Base-by-base conservation (phyloP, 2,113 vertebrate species). In the Eretmodus cyanostictus region DNA sequence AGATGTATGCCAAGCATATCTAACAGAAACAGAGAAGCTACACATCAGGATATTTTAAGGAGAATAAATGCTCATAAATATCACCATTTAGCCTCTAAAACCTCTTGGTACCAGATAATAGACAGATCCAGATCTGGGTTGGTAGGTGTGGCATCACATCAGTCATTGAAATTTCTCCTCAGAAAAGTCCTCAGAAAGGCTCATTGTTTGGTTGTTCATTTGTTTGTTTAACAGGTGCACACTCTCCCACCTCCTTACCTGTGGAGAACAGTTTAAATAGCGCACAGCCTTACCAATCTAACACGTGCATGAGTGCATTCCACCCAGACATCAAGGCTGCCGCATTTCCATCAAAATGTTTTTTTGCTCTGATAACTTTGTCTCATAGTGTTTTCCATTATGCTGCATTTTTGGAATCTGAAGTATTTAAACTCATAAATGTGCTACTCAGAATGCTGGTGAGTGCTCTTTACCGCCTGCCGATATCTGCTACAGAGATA, bases 11-110 rank as follows among this genome's bases (percentile, higher is more conserved):
- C 87, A 85, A 85, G 57, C 63, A 93, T 19, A 54, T 85, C 57
- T 84, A 76, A 90, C 80, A 81, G 51, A 55, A 93, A 88, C 86
- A 85, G 63, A 85, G 80, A 87, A 66, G 73, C 88, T 71, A 86
- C 78, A 87, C 51, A 84, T 79, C 81, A 90, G 85, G 40, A 84
- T 38, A 29, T 78, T 51, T 66, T 87, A 1, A 76, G 53, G 54
- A 66, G 51, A 83, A 66, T 51, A 78, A 78, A 51, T 78, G 27
- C 17, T 78, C 73, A n/a, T 8, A 78, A 78, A 1, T 78, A 45
- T 51, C 6, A 4, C 27, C 6, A 47, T 78, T 78, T 78, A 78
- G 16, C 6, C 16, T 13, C 17, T 31, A 49, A 51, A 78, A 51
- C 16, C 45, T 73, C 40, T 3, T 73, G 40, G 36, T 45, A 73